A percentile compares a stretch with the other conserved stretches of the same genome.
Conservation (phyloP, 2,797 vertebrate genomes). For the Protosalanx chinensis region DNA sequence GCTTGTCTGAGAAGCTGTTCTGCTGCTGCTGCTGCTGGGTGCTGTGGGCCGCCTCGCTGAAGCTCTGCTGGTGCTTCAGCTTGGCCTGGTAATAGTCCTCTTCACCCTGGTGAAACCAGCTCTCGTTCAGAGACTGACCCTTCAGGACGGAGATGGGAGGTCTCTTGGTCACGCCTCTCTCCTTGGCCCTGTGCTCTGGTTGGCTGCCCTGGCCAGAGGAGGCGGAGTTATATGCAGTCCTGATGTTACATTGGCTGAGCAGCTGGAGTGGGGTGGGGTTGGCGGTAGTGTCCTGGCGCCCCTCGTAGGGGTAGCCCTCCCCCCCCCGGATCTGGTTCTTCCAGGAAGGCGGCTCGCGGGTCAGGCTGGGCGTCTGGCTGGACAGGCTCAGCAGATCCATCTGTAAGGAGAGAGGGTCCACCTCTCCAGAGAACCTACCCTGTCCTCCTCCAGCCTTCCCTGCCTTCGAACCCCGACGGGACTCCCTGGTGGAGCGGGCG, state of each 20-base stretch:
- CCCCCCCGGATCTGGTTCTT: conserved; percentile 75
- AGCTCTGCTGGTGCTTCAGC: conserved; percentile 88
- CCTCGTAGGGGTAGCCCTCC: conserved; percentile 81
- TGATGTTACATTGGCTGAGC: conserved; percentile 93
- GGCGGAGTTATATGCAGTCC: conserved; percentile 80
- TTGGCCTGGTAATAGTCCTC: conserved; percentile 87
- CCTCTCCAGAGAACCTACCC: conserved; percentile 84
- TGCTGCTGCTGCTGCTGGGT: conserved; percentile 62
- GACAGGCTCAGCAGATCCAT: conserved; percentile 98
- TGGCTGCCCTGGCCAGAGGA: conserved; percentile 72
- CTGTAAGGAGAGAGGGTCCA: conserved; percentile 94
- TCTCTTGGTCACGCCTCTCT: conserved; percentile 82
- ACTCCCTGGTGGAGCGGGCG: conserved; percentile 89
- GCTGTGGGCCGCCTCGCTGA: conserved; percentile 79
- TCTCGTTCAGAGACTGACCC: conserved; percentile 84
- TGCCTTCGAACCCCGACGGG: conserved; percentile 87
- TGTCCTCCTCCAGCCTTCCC: conserved; percentile 77
- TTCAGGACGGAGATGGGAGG: conserved; percentile 84
- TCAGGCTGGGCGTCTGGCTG: conserved; percentile 92
- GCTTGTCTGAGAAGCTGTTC: conserved; percentile 84
- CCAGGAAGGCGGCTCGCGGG: conserved; percentile 86
- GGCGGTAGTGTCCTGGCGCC: conserved; percentile 71
- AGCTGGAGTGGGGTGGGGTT: conserved; percentile 82
- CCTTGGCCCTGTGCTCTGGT: conserved; percentile 81
- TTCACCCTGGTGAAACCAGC: conserved; percentile 82